Base-by-base conservation (phyloP, 2,797 vertebrate species). In the Adrianichthys oophorus region DNA sequence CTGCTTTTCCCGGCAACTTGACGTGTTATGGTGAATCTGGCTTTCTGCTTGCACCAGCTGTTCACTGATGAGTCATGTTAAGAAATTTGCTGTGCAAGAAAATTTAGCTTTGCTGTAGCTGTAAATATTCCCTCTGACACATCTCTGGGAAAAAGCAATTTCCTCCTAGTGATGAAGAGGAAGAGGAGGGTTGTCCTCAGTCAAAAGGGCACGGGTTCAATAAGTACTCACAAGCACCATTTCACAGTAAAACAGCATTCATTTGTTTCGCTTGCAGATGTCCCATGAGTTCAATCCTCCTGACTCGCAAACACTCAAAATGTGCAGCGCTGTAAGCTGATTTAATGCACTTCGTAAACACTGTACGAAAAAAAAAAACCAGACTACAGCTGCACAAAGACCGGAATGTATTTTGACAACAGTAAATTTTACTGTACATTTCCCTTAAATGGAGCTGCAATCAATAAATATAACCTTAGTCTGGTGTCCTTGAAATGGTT, bases 391-490 rank as follows among this genome's bases (percentile, higher is more conserved):
- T 23, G 62, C 15, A 15, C 40, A 65, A 21, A 65, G 46, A 65
- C 44, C 65, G 62, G 37, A 70, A 65, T 72, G 54, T 52, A 52
- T 56, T 56, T 57, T 24, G 43, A 19, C 23, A n/a, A 46, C 26
- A 60, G 41, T 42, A 5, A 65, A 69, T 72, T 49, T 48, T 37
- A 41, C 40, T 41, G 52, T 61, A 60, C 42, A 3, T 67, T 72
- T 64, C 47, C 23, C 62, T 67, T 57, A 50, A 46, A 29, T 21
- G 8, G 42, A 52, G 60, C 69, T 56, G 41, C 45, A 41, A 84
- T 88, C 84, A 78, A 87, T 86, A 86, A 69, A 78, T 77, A 69
- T 67, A 74, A 72, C 82, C 75, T 84, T 64, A 62, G 74, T 65
- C 57, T 56, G 56, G 58, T 79, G 85, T 78, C 85, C 83, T 84